These are phyloP conservation scores for Dasyurus viverrinus DNA, from an alignment of 2,113 vertebrate species.

Conservation along the genomic window DNA sequence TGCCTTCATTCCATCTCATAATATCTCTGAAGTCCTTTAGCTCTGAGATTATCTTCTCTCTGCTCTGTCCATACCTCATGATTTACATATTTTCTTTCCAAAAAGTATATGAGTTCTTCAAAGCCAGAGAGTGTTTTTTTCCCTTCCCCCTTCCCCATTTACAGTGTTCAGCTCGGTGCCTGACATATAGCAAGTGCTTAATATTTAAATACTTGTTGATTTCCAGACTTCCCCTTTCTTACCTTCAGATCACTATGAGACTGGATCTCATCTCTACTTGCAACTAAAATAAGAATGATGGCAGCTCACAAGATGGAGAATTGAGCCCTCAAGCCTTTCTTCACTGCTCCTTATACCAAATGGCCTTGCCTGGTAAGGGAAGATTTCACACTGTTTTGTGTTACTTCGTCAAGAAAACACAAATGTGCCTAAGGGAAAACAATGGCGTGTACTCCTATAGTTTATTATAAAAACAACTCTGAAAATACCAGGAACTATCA, in stretches of 20 bases:
- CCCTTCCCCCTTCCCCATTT: not conserved
- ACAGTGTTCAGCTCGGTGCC: not conserved
- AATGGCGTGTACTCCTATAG: not conserved
- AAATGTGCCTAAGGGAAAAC: not conserved
- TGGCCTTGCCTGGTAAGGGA: not conserved
- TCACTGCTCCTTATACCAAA: not conserved
- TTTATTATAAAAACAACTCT: not conserved
- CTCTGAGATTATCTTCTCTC: no score
- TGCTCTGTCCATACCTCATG: no score
- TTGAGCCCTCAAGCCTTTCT: not conserved
- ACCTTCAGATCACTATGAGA: not conserved
- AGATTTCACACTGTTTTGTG: not conserved
- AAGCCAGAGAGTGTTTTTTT: not conserved
- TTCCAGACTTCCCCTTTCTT: not conserved
- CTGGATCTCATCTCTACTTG: not conserved
- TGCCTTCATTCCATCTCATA: no score
- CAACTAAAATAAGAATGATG: not conserved
- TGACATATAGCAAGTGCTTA: not conserved
- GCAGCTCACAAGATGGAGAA: not conserved
- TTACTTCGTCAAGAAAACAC: not conserved
- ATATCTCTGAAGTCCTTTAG: no score
- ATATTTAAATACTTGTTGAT: not conserved
- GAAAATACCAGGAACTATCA: not conserved
- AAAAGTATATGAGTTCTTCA: not conserved
- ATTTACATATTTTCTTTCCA: not conserved